Evolutionary conservation across 1,140 invertebrate species (phyloP).

Genomic region (Drosophila triauraria): DNA sequence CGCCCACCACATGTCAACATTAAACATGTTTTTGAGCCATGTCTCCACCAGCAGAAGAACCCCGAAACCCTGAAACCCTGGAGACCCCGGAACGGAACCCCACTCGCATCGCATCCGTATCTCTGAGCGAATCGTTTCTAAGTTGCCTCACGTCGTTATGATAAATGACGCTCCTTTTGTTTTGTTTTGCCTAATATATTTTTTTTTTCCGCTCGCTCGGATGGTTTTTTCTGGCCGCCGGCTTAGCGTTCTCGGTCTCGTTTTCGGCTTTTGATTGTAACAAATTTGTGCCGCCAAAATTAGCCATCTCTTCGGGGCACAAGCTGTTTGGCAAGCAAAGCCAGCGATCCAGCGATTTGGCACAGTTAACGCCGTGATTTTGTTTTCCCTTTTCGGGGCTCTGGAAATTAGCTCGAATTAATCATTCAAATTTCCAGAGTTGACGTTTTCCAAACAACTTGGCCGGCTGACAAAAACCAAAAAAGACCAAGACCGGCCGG

Average conservation of each 20-base stretch:
- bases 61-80: constrained; percentile 4
- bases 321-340: constrained; percentile 26
- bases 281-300: constrained; percentile 79
- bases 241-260: constrained; percentile 63
- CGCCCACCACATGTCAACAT: constrained; percentile 80
- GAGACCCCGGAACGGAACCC: constrained; percentile 5
- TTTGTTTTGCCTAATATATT: constrained; percentile 69
- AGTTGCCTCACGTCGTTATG: constrained; percentile 77
- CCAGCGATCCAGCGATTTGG: constrained; percentile 63
- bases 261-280: constrained; percentile 74
- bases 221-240: constrained; percentile 49
- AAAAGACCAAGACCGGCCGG: constrained; percentile 23
- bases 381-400: constrained; percentile 27
- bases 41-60: constrained; percentile 37
- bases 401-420: constrained; percentile 69
- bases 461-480: constrained; percentile 57
- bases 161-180: constrained; percentile 74
- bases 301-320: constrained; percentile 63
- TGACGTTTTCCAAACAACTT: constrained; percentile 59
- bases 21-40: constrained; percentile 77
- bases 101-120: constrained; percentile 48
- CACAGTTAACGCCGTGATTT: constrained; percentile 66
- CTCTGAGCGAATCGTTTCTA: constrained; percentile 54
- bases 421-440: constrained; percentile 69
- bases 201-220: constrained; percentile 33